Base-by-base conservation (phyloP, 2,113 vertebrate genomes). In the Herpailurus yagouaroundi region DNA sequence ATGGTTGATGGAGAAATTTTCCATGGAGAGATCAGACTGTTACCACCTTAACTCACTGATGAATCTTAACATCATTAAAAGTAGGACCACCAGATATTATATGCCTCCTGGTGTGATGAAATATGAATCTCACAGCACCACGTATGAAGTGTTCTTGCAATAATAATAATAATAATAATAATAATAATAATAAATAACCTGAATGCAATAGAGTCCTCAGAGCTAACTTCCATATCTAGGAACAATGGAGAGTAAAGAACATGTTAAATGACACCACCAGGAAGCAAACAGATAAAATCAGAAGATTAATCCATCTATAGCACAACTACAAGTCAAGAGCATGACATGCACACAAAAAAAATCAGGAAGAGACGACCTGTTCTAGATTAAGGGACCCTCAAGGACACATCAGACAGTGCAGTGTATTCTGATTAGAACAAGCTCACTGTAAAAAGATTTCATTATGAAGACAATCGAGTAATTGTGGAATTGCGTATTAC, bases 1-100 rank as follows among this genome's bases (percentile, higher is more conserved):
- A 94, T 88, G 45, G n/a, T 50, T 81, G 38, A 86, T 89, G 60
- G 81, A 29, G 29, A 91, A 91, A 91, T 96, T 96, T 95, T 64
- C 68, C 50, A 77, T 27, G n/a, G 36, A 90, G n/a, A 23, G 50
- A 92, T 96, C 50, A 60, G 38, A 29, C 57, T 76, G 41, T 96
- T 77, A 77, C 48, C 38, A 36, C 81, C 69, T 60, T 87, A 89
- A 90, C 45, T 6, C 14, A 31, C 52, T 73, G 38, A 89, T 92
- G 23, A 95, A 86, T n/a, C 3, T 79, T 85, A 94, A 66, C 36
- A 77, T 85, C 60, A 79, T 45, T 77, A 91, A 92, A 95, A 89
- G 41, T 86, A 95, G 73, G 19, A 81, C 48, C 38, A 69, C 29
- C 48, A 63, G 48, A 90, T 55, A 80, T 74, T 45, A 68, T 86